phyloP scores from a whole-genome alignment of 2,113 vertebrate genomes.

The Dolichallabes microphthalmus region DNA sequence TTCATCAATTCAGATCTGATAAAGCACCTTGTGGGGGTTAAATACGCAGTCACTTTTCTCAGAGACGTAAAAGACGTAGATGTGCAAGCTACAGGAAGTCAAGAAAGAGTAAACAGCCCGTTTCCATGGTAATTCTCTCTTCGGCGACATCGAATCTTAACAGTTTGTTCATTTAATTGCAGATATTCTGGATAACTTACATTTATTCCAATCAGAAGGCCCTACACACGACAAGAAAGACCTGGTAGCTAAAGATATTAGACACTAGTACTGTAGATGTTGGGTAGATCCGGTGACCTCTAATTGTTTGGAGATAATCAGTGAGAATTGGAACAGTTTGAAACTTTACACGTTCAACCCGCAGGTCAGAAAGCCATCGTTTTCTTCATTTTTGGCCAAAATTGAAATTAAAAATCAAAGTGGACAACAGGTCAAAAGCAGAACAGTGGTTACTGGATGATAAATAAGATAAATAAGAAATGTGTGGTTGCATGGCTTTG shows the following conservation, averaged over 20 bases:
- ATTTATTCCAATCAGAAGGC: neutral
- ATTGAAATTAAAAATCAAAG: constrained; percentile 74
- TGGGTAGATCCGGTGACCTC: neutral
- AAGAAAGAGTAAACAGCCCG: constrained; percentile 48
- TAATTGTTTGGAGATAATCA: neutral
- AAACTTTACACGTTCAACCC: constrained; percentile 3
- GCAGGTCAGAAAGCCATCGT: constrained; percentile 47
- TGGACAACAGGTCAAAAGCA: constrained; percentile 69
- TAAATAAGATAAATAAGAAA: constrained; percentile 67
- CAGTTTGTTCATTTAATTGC: constrained; percentile 18
- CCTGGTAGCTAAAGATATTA: constrained; percentile 15
- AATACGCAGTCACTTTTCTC: constrained; percentile 42
- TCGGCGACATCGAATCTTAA: constrained; percentile 11
- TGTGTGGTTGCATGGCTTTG: constrained; percentile 60
- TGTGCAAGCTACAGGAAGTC: constrained; percentile 56
- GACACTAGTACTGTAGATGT: neutral
- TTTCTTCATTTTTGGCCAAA: constrained; percentile 53
- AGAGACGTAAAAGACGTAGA: constrained; percentile 39
- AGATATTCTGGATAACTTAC: constrained; percentile 1
- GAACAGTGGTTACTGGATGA: constrained; percentile 69
- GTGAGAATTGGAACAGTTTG: neutral
- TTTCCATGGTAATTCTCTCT: constrained; percentile 34
- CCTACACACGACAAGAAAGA: constrained; percentile 10
- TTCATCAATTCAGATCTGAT: constrained; percentile 39
- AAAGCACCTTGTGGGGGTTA: constrained; percentile 43